These are phyloP conservation scores for Callaeas wilsoni DNA, from an alignment of 2,113 vertebrate species.

Conservation along the genomic window DNA sequence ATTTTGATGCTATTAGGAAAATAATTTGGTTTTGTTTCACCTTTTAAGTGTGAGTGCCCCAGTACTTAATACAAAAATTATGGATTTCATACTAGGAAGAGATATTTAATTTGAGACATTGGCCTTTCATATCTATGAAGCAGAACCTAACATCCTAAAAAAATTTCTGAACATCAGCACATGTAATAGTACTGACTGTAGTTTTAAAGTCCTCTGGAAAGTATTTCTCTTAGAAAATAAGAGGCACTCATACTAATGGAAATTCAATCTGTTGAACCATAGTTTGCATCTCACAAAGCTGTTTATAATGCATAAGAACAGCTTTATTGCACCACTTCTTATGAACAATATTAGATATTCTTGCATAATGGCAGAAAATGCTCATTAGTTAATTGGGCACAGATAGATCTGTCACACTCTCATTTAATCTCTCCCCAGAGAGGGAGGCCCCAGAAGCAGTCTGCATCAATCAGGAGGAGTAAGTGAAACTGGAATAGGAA, in stretches of 20 bases:
- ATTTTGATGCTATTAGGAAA: neutral
- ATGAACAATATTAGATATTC: neutral
- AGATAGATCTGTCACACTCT: neutral
- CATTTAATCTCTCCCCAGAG: neutral
- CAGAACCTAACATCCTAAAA: neutral
- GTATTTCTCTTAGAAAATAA: neutral
- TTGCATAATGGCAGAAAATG: neutral
- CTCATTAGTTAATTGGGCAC: neutral
- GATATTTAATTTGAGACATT: neutral
- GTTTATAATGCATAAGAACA: neutral
- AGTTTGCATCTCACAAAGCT: neutral
- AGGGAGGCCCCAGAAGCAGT: neutral
- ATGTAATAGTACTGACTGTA: neutral
- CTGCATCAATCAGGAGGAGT: neutral
- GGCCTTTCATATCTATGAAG: neutral
- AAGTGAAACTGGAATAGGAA: neutral
- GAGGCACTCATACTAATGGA: neutral
- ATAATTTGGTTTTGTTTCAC: fast-evolving
- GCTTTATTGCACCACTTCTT: neutral
- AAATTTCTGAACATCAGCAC: fast-evolving
- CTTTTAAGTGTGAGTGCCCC: neutral
- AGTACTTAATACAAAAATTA: neutral
- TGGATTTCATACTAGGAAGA: neutral
- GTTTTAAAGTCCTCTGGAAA: neutral
- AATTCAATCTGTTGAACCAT: neutral